Evolutionary conservation across 1,140 invertebrate species (phyloP), one percentile per base, ranked within the genome.

Genomic region (Atta cephalotes): DNA sequence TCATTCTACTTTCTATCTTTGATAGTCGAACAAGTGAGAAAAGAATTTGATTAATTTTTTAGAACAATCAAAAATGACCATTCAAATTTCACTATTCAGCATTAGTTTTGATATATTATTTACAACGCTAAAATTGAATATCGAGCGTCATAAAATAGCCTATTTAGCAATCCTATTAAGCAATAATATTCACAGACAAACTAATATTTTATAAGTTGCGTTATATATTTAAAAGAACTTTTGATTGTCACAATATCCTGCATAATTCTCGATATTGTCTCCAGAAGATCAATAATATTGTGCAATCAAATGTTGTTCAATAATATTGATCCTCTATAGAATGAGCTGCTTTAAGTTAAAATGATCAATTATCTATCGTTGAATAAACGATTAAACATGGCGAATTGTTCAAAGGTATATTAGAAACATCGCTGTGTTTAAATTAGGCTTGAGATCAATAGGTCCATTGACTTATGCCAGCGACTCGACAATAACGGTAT

Each of bases 361-460:
- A 66, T 35, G 18, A 28, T 79, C 14, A 60, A 16, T n/a, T 68
- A 25, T 28, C 16, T 14, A 45, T 2, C 12, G 78, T 58, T 10
- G 0, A 71, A 10, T n/a, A 18, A 72, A 58, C 16, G 3, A 5
- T 72, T 28, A 60, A 25, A 12, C 10, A 45, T 28, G 5, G 14
- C 71, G 0, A 18, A 58, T 62, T 45, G 21, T 60, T 76, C 62
- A 60, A 35, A 53, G 39, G 45, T 25, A 31, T 51, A 71, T 28
- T 71, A 45, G 39, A 62, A 62, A 49, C 25, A 49, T 63, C 10
- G 12, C 14, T 71, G 39, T 49, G 16, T 74, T 53, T 16, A 45
- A 82, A 82, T 45, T 18, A 58, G 25, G 7, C 16, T 62, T 21
- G 63, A 77, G 56, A 63, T 31, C 49, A 70, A 76, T 84, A 53